Base-by-base conservation (phyloP, 2,797 vertebrate species). In the Helicolenus hilgendorfi region DNA sequence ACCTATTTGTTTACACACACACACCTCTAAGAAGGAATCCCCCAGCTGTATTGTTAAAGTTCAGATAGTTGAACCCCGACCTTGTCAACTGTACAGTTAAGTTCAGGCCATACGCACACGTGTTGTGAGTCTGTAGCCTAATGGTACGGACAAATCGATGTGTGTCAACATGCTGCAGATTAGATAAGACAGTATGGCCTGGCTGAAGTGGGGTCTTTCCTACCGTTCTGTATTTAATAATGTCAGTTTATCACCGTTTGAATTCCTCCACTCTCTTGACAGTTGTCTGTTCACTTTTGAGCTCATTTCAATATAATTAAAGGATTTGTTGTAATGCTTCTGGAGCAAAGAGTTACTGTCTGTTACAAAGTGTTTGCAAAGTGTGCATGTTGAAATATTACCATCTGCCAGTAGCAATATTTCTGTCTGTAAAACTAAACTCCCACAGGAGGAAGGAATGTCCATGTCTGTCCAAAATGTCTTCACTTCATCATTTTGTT, bases 151-250 rank as follows among this genome's bases (percentile, higher is more conserved):
- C 58, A 64, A 65, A 95, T 96, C 92, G 73, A 92, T 96, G 68
- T 87, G 60, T 89, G 94, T 95, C 90, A 95, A 94, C 81, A 92
- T 1, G 10, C 38, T 18, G 41, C 53, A 88, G 96, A 96, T 96
- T 84, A 95, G 96, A 96, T 96, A 94, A 91, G 35, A n/a, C 8
- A 36, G 63, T 31, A 20, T 69, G 41, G 1, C 1, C 33, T 3
- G 3, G 5, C 14, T 73, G 1, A 29, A 55, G 4, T 2, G 0
- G 4, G 15, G 15, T 20, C 7, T 49, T 49, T 49, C 18, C 45
- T 20, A 15, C 59, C 31, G 59, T 29, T 31, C 27, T 31, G 18
- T 31, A 33, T 63, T 35, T 22, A 13, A 53, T 41, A 58, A 24
- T 45, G 10, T n/a, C 4, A 10, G 7, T 56, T 35, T n/a, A 11